Conservation (phyloP, 2,113 vertebrate genomes). For the Baryphthengus martii region DNA sequence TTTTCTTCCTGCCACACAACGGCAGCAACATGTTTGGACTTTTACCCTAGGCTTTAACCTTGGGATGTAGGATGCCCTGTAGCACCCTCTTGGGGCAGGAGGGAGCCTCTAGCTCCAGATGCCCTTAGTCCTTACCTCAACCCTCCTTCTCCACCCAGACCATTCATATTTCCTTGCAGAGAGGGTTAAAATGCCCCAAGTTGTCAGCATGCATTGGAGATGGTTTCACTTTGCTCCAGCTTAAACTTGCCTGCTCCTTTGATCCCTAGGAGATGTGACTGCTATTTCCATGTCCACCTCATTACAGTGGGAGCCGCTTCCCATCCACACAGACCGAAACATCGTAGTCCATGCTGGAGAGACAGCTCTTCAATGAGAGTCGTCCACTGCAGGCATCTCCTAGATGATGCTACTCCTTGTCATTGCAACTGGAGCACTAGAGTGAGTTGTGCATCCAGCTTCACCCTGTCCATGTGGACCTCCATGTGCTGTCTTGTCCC, state of each 20-base stretch:
- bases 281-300: not conserved
- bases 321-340: not conserved
- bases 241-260: not conserved
- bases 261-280: not conserved
- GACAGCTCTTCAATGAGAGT: accelerated
- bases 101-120: not conserved
- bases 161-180: not conserved
- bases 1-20: not conserved
- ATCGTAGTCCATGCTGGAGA: accelerated
- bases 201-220: not conserved
- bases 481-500: accelerated
- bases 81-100: not conserved
- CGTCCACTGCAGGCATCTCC: not conserved
- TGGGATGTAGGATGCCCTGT: not conserved
- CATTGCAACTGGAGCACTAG: not conserved
- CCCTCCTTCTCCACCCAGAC: not conserved
- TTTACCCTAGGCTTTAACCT: not conserved
- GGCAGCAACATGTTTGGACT: not conserved
- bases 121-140: not conserved
- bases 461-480: not conserved
- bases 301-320: accelerated
- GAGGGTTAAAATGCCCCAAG: not conserved
- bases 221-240: not conserved
- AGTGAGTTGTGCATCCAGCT: not conserved
- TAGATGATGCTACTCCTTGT: not conserved